phyloP scores from a whole-genome alignment of 2,113 vertebrate species.

The Panthera tigris region DNA sequence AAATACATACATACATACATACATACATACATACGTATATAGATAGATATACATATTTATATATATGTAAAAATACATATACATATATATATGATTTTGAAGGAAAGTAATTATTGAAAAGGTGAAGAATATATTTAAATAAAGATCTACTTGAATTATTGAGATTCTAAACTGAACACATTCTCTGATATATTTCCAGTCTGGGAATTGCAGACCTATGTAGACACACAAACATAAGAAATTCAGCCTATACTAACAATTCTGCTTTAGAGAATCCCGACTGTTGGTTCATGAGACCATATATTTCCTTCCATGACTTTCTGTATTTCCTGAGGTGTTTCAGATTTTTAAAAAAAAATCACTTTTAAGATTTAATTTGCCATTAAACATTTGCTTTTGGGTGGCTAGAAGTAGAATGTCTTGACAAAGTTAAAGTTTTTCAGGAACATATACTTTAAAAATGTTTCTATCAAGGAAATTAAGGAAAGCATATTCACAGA shows the following conservation, averaged over 20 bases:
- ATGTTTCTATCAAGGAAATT: not conserved
- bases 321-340: not conserved
- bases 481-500: not conserved
- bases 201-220: not conserved
- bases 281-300: not conserved
- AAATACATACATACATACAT: not conserved
- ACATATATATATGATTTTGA: not conserved
- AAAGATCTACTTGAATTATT: slow-evolving; percentile 30
- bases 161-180: not conserved
- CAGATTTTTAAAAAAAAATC: not conserved
- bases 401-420: not conserved
- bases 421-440: slow-evolving; percentile 17
- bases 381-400: slow-evolving; percentile 25
- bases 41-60: too few species aligned
- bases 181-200: slow-evolving; percentile 9
- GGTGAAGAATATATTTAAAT: slow-evolving; percentile 26
- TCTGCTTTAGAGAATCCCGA: not conserved
- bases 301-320: not conserved
- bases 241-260: not conserved
- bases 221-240: not conserved
- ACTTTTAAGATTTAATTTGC: slow-evolving; percentile 44
- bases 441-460: not conserved
- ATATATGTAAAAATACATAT: too few species aligned
- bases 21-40: too few species aligned
- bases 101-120: slow-evolving; percentile 10